Conservation (phyloP, 2,797 vertebrate species). For the Amazona ochrocephala region DNA sequence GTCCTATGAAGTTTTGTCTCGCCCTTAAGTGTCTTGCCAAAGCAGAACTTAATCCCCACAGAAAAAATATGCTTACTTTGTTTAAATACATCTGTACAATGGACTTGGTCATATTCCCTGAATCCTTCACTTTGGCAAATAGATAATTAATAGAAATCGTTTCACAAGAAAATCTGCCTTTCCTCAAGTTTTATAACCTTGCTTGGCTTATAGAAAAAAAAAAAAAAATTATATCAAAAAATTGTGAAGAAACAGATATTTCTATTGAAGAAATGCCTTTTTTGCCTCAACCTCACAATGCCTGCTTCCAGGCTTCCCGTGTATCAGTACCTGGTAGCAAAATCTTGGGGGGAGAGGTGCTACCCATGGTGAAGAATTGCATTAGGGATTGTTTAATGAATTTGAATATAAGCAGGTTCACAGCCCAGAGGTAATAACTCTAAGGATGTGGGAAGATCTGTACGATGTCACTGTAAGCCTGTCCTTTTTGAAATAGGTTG, state of each 20-base stretch:
- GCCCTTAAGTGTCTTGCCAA: not conserved
- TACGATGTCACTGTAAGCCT: rapidly evolving
- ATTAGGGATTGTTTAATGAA: not conserved
- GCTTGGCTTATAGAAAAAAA: not conserved
- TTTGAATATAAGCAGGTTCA: not conserved
- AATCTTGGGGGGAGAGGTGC: not conserved
- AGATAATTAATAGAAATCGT: not conserved
- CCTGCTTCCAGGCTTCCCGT: not conserved
- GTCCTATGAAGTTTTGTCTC: not conserved
- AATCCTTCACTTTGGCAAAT: not conserved
- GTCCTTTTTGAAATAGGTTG: not conserved
- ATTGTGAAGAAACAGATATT: not conserved
- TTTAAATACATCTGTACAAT: not conserved
- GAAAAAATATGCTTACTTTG: not conserved
- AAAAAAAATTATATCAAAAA: rapidly evolving
- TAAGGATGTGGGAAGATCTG: not conserved
- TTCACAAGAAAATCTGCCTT: not conserved
- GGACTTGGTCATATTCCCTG: not conserved
- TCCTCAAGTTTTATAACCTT: not conserved
- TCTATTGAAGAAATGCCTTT: not conserved
- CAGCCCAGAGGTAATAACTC: not conserved
- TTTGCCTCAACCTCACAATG: not conserved
- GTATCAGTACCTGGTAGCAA: not conserved
- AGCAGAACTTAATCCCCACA: not conserved
- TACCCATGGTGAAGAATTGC: not conserved